phyloP scores from a whole-genome alignment of 2,797 vertebrate genomes.

The Sebastes matsubarae region DNA sequence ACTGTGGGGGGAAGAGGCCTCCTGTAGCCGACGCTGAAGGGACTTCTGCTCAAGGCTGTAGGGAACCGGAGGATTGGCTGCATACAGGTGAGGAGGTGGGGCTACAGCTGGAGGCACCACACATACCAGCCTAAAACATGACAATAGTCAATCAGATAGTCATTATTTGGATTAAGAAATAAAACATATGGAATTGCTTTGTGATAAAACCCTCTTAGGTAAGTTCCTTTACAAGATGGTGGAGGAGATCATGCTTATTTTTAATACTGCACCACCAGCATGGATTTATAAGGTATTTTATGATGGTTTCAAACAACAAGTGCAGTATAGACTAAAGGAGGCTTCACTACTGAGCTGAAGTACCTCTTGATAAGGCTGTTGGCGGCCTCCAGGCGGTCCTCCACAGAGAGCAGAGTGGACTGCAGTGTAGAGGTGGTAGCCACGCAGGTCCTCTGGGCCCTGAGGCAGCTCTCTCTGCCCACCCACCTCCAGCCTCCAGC shows the following conservation, averaged over 20 bases:
- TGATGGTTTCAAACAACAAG: neutral
- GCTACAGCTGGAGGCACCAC: constrained; percentile 90
- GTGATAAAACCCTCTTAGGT: neutral
- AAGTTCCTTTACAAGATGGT: neutral
- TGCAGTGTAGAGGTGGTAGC: constrained; percentile 75
- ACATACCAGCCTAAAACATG: constrained; percentile 84
- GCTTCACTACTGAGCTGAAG: neutral
- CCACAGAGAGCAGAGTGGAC: constrained; percentile 76
- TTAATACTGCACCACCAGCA: neutral
- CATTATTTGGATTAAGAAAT: neutral
- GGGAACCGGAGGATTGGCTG: constrained; percentile 85
- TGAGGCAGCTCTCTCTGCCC: constrained; percentile 83
- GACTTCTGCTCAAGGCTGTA: constrained; percentile 86
- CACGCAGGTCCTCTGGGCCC: constrained; percentile 73
- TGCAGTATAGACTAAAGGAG: neutral
- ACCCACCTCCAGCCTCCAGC: constrained; percentile 86
- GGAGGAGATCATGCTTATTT: neutral
- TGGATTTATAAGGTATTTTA: neutral
- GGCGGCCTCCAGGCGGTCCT: constrained; percentile 77
- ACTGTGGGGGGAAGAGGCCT: constrained; percentile 78
- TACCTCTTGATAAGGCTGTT: constrained; percentile 86
- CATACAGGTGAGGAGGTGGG: constrained; percentile 85
- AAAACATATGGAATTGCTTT: neutral
- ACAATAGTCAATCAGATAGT: neutral
- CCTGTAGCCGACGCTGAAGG: constrained; percentile 78